Evolutionary conservation across 2,113 vertebrate genomes (phyloP), one percentile per base, ranked within the genome.

Genomic region (Climacteris rufus): DNA sequence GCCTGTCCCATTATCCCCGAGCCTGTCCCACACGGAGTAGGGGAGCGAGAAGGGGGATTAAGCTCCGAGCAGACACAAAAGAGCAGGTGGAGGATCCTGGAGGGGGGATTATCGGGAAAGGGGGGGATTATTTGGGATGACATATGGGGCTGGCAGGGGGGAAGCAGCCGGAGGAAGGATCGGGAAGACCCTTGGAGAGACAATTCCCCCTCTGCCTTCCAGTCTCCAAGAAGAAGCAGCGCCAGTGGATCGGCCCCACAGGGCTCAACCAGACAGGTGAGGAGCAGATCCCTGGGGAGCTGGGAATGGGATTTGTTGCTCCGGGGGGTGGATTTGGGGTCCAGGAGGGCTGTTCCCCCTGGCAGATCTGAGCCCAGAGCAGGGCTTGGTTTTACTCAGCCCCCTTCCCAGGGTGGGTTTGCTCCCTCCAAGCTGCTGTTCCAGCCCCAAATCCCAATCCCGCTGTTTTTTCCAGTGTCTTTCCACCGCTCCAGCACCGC

Each of bases 191-290:
- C n/a, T 30, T 0, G 24, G 52, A 10, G 49, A 37, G 30, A 42
- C 40, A 77, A 42, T 70, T 16, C 5, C 22, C 53, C 7, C 16
- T 54, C 44, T 57, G 47, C 76, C 45, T 63, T 27, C 4, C 89
- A 90, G 95, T 97, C 90, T 96, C 93, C 96, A 97, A 95, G 74
- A 98, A 93, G 91, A 96, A 97, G 93, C 96, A 98, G 80, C 97
- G 97, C 15, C 98, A 98, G 24, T 98, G 98, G 98, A 98, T 98
- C 2, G 98, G 98, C 42, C 98, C 98, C 23, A 98, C 97, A 0
- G 97, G 96, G 68, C 72, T 98, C 91, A 97, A 81, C 92, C 98
- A 98, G 87, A 98, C 81, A 1, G 97, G 98, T 96, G 69, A 97
- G 97, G 69, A 78, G 50, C 50, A 30, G 93, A 22, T 21, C 14